Conservation (phyloP, 2,797 vertebrate species). For the Pyrocephalus nanus region DNA sequence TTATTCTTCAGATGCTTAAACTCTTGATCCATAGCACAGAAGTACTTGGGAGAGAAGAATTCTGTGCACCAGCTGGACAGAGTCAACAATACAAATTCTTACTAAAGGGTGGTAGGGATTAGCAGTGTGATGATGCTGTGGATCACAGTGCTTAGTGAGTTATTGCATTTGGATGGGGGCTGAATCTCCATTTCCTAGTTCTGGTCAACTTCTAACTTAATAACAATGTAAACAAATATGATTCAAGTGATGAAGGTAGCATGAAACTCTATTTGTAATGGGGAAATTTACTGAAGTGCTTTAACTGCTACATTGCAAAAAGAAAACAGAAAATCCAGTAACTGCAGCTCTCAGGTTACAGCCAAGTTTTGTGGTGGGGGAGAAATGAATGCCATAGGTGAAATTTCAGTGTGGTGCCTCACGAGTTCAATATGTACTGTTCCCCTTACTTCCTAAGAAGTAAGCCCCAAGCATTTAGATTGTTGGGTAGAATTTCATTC, state of each 20-base stretch:
- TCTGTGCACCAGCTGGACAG: not conserved
- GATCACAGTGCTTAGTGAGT: not conserved
- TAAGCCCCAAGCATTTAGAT: not conserved
- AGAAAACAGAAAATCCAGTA: not conserved
- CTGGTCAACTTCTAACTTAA: not conserved
- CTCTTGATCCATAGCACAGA: fast-evolving
- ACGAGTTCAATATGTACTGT: fast-evolving
- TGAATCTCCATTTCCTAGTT: not conserved
- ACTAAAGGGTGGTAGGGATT: not conserved
- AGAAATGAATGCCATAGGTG: not conserved
- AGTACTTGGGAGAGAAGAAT: not conserved
- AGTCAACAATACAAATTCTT: not conserved
- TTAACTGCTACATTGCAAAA: not conserved
- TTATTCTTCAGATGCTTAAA: not conserved
- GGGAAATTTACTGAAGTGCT: not conserved
- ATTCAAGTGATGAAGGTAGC: not conserved
- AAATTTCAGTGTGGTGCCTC: not conserved
- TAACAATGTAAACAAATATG: not conserved
- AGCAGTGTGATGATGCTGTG: not conserved
- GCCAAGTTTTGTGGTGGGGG: not conserved
- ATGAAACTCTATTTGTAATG: not conserved
- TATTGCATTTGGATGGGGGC: not conserved
- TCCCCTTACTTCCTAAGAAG: not conserved
- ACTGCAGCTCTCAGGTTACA: not conserved
- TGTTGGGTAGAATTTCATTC: not conserved